Conservation (phyloP, 2,888 invertebrate species). For the Hartigia nigra region DNA sequence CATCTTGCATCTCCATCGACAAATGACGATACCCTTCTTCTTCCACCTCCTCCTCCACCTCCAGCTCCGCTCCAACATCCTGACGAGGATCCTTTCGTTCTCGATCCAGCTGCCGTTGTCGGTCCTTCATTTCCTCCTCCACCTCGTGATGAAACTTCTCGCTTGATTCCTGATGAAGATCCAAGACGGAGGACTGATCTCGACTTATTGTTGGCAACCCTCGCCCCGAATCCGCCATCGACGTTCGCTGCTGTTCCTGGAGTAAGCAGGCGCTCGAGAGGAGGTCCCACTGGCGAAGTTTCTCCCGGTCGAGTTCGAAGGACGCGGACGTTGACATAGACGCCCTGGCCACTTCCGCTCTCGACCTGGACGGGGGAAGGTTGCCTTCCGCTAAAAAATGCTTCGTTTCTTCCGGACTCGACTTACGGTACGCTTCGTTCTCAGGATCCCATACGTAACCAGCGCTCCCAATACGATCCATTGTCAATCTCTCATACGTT, state of each 20-base stretch:
- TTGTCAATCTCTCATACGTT: slow-evolving; percentile 70
- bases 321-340: slow-evolving; percentile 52
- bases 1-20: not conserved
- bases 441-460: slow-evolving; percentile 64
- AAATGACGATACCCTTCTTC: not conserved
- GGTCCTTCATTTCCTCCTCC: slow-evolving; percentile 30
- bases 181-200: not conserved
- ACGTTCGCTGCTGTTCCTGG: slow-evolving; percentile 66
- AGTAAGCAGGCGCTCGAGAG: slow-evolving; percentile 78
- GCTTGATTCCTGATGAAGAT: not conserved
- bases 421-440: slow-evolving; percentile 59
- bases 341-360: slow-evolving; percentile 40
- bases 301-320: slow-evolving; percentile 82
- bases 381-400: slow-evolving; percentile 68
- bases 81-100: not conserved
- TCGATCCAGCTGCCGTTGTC: not conserved
- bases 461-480: slow-evolving; percentile 58
- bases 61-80: not conserved
- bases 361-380: slow-evolving; percentile 57
- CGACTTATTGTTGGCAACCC: slow-evolving; percentile 56
- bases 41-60: not conserved
- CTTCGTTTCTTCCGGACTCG: slow-evolving; percentile 31
- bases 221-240: slow-evolving; percentile 70
- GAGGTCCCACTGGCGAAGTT: slow-evolving; percentile 88
- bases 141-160: slow-evolving; percentile 13